Percentiles rank a stretch among this genome's conserved stretches.
These are phyloP conservation scores for Hetaerina titia DNA, from an alignment of 2,888 invertebrate species.

Conservation along the genomic window DNA sequence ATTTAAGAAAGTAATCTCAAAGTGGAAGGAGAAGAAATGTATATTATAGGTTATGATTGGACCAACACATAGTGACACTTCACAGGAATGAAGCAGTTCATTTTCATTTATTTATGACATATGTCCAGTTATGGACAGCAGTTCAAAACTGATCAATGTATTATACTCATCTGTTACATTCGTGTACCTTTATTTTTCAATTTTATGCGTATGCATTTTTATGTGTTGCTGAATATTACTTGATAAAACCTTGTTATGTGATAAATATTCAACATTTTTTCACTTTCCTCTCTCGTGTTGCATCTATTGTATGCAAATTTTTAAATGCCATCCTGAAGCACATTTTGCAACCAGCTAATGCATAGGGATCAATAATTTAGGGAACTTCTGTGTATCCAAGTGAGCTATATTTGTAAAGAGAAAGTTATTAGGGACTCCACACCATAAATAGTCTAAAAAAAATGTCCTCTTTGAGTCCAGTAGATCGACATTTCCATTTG, in stretches of 20 bases:
- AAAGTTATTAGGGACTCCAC: neutral
- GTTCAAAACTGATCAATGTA: conserved; percentile 39
- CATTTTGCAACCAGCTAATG: neutral
- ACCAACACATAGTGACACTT: conserved; percentile 34
- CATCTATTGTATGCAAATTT: neutral
- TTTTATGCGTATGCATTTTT: neutral
- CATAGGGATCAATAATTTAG: conserved; percentile 21
- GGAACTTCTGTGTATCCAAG: neutral
- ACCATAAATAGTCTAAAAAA: neutral
- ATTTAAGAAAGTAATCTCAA: conserved; percentile 12
- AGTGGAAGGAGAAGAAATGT: neutral
- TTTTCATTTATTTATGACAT: conserved; percentile 51
- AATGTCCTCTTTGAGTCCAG: neutral
- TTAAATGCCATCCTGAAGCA: neutral
- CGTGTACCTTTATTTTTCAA: conserved; percentile 34
- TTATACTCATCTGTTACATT: conserved; percentile 43
- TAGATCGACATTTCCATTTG: neutral
- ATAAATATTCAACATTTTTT: neutral
- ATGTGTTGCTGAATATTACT: neutral
- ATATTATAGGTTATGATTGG: conserved; percentile 20
- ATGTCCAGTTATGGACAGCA: conserved; percentile 40
- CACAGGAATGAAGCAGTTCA: neutral
- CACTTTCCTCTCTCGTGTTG: neutral
- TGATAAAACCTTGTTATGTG: neutral
- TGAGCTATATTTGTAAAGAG: neutral